Evolutionary conservation across 2,113 vertebrate genomes (phyloP), one percentile per base, ranked within the genome.

Genomic region (Calidris pygmaea): DNA sequence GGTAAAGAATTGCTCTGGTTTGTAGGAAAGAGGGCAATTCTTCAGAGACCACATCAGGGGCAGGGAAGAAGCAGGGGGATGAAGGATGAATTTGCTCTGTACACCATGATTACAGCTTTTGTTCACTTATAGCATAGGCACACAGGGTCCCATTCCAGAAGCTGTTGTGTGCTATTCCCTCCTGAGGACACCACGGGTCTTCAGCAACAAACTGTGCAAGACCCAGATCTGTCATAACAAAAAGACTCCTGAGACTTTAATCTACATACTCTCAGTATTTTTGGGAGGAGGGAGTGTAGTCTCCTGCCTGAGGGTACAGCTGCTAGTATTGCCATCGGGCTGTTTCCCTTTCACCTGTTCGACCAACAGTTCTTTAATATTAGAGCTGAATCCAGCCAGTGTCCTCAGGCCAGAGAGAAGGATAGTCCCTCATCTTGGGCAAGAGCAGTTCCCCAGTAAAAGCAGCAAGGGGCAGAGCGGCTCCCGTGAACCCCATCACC

Each of bases 361-460:
- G 1, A 48, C 24, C 29, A 84, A 20, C 29, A 65, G 4, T 12
- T 35, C n/a, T 71, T 71, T 27, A 37, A 22, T 8, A 4, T 14
- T 39, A 53, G 22, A 52, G 24, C 29, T 58, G 47, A 86, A 65
- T n/a, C 34, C 17, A 78, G 27, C 2, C 34, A 55, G 10, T 10
- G 32, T 66, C 37, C 47, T 71, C 15, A n/a, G n/a, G 22, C 8
- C 16, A 86, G n/a, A 37, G 15, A 79, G 52, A 67, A 45, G 10
- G 1, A 22, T 2, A 12, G 17, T 24, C 22, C 4, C 16, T 48
- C 0, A 0, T 13, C 74, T 63, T 1, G 0, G n/a, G 22, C 30
- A 45, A 53, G 5, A 63, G 5, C 29, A 4, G 12, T 10, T 78
- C 26, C 16, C n/a, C 27, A 52, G 7, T 20, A 50, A 56, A 72